Evolutionary conservation across 2,888 invertebrate genomes (phyloP).

Genomic region (Cosmia trapezina): DNA sequence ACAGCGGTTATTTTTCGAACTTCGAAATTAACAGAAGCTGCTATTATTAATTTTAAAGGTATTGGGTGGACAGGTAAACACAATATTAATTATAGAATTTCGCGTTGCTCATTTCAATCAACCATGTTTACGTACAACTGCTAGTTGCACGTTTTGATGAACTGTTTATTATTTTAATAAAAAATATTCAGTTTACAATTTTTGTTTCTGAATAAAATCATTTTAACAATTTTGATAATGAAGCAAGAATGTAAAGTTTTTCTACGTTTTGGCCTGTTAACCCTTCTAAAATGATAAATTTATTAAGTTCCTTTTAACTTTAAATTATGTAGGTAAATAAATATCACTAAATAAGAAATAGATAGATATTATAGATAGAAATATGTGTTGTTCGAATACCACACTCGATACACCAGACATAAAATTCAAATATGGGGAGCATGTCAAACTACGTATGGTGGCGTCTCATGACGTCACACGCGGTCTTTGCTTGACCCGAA

Average conservation of each 20-base stretch:
- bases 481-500: conserved; percentile 25
- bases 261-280: no score
- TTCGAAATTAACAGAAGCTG: neutral
- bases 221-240: neutral
- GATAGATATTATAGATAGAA: neutral
- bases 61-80: neutral
- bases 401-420: neutral
- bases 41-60: neutral
- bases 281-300: no score
- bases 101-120: neutral
- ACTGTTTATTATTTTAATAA: neutral
- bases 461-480: conserved; percentile 5
- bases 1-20: neutral
- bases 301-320: neutral
- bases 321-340: neutral
- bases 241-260: neutral
- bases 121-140: neutral
- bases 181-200: neutral
- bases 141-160: neutral
- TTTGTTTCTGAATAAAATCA: neutral
- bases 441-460: neutral
- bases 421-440: neutral
- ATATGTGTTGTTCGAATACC: neutral
- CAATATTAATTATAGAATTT: neutral
- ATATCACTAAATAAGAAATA: neutral